These are phyloP conservation scores for Drosophila sordidapex DNA, from an alignment of 2,888 invertebrate species.

Conservation along the genomic window DNA sequence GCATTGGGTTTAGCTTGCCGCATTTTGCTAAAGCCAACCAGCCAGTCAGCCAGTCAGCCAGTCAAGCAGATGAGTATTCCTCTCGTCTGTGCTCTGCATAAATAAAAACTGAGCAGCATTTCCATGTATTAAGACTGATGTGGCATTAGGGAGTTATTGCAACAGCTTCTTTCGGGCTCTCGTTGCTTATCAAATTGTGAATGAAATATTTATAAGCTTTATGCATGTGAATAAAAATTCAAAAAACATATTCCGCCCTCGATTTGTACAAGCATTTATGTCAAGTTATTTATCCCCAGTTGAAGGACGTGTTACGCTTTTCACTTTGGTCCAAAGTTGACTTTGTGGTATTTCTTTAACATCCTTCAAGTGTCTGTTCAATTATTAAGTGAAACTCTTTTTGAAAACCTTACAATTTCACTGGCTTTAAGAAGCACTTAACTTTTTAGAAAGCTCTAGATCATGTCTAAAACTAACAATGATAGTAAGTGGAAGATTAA, in stretches of 20 bases:
- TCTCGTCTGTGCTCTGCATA: constrained; percentile 25
- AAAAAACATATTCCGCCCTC: neutral
- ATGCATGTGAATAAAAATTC: constrained; percentile 1
- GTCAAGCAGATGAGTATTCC: constrained; percentile 14
- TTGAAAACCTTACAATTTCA: neutral
- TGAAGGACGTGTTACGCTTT: neutral
- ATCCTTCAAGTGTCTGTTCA: neutral
- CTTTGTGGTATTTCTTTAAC: neutral
- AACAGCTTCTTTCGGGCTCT: constrained; percentile 16
- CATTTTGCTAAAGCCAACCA: constrained; percentile 34
- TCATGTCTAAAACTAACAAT: neutral
- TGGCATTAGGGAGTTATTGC: constrained; percentile 52
- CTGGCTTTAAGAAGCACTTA: neutral
- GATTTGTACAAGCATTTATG: neutral
- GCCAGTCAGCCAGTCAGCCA: constrained; percentile 4
- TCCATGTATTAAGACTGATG: constrained; percentile 39
- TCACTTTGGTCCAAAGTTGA: neutral
- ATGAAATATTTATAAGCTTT: constrained; percentile 33
- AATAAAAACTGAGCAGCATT: constrained; percentile 23
- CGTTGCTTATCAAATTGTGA: constrained; percentile 19
- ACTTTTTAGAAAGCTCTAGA: neutral
- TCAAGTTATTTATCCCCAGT: neutral
- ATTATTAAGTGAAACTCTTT: neutral
- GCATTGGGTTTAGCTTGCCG: constrained; percentile 52
- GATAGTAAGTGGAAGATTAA: too few species aligned